Evolutionary conservation across 2,797 vertebrate genomes (phyloP).

Genomic region (Geotrypetes seraphini): DNA sequence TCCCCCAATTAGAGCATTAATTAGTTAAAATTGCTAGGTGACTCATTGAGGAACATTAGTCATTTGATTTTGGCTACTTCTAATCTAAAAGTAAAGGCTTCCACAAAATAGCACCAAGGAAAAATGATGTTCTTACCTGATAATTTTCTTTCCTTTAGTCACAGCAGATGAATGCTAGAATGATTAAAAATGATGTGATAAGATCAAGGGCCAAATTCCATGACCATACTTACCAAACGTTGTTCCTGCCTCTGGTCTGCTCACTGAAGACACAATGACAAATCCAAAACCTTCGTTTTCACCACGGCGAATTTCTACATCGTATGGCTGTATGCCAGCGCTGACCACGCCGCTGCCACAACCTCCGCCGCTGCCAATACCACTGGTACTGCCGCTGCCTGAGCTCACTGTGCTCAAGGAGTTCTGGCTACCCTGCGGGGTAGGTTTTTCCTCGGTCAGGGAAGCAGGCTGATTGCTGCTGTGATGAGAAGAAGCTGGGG

Average conservation of each 20-base stretch:
- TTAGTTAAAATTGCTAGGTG: neutral
- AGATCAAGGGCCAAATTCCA: no score
- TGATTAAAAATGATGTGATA: no score
- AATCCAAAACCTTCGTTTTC: constrained; percentile 96
- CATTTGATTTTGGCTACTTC: neutral
- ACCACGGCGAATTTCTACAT: constrained; percentile 87
- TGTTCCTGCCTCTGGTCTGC: constrained; percentile 86
- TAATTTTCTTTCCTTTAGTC: no score
- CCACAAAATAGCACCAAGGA: no score
- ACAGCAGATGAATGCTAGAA: no score
- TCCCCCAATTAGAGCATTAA: constrained; percentile 3
- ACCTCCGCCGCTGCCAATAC: constrained; percentile 79
- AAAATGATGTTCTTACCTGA: no score
- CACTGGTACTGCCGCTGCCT: constrained; percentile 89
- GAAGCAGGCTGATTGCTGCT: constrained; percentile 92
- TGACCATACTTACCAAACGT: constrained; percentile 77
- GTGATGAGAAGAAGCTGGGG: constrained; percentile 91
- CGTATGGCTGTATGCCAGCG: constrained; percentile 76
- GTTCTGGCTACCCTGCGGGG: constrained; percentile 94
- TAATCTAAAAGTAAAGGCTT: no score
- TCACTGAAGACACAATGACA: constrained; percentile 94
- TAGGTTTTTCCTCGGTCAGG: constrained; percentile 88
- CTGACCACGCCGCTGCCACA: constrained; percentile 60
- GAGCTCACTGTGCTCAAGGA: constrained; percentile 94
- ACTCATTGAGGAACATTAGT: neutral